Evolutionary conservation across 2,888 invertebrate species (phyloP), one percentile per base, ranked within the genome.

Genomic region (Lasioglossum vierecki): DNA sequence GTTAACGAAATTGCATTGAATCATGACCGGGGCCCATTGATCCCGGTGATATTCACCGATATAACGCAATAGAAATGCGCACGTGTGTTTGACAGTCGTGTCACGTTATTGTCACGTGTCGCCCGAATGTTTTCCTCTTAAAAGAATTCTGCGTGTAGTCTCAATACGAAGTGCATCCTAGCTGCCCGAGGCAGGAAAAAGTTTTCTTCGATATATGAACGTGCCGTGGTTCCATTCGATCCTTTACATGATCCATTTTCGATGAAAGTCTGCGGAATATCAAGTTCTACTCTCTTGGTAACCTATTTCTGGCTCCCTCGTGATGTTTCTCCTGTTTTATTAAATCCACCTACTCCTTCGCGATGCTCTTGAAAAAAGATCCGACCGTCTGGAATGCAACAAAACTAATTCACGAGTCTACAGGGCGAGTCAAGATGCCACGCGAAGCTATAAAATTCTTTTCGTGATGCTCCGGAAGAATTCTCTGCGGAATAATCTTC

Each of bases 81-180:
- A 85, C 85, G 83, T 87, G 84, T 83, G 78, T 66, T 83, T 82
- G 85, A 90, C 89, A 93, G 91, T 91, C 91, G 88, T 91, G 92
- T 93, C 93, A 93, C 93, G 91, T 93, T 92, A 93, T 93, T 90
- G 90, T 93, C 93, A 93, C 91, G 90, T 92, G 92, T 91, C 91
- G 88, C 88, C 88, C 81, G 89, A 90, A 91, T 90, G 89, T 85
- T 90, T 85, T 88, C 71, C 81, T 78, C 83, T 82, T 88, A 87
- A 88, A 85, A 90, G 84, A 78, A 77, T 76, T 75, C 84, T 78
- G 84, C 83, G 83, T 80, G 72, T 84, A 75, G 80, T 76, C 73
- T 74, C 85, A 74, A 83, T 85, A 84, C 88, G 44, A 57, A 84
- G 83, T 84, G 85, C 84, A 85, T 76, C 79, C 82, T 70, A 70